Conservation (phyloP, 30 jellyfish, hydroid and myxozoan species). For the Chrysaora quinquecirrha region DNA sequence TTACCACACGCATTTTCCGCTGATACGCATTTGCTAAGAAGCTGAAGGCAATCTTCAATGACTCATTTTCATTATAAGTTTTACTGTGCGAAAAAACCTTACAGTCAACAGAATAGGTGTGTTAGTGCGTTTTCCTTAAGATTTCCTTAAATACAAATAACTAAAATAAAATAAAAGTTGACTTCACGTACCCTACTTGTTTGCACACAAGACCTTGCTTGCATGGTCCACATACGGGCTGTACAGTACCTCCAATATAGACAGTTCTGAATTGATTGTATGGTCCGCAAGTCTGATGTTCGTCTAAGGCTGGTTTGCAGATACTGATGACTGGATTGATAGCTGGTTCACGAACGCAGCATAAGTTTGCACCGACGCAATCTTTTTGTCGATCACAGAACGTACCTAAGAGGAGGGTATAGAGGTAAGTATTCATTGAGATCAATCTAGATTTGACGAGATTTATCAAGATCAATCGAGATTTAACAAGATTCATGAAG, state of each 20-base stretch:
- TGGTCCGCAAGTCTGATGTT: constrained; percentile 94
- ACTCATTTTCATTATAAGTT: too few relatives aligned
- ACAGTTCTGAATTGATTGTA: constrained; percentile 92
- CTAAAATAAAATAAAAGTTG: too few relatives aligned
- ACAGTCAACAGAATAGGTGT: too few relatives aligned
- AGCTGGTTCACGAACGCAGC: constrained; percentile 98
- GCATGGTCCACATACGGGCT: constrained; percentile 97
- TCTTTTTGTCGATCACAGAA: constrained; percentile 99
- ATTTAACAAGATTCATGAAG: not conserved
- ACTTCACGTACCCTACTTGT: constrained; percentile 98
- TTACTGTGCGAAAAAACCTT: too few relatives aligned
- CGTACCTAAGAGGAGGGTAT: constrained; percentile 78
- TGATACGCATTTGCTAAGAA: too few relatives aligned
- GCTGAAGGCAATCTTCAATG: too few relatives aligned
- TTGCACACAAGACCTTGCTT: constrained; percentile 88
- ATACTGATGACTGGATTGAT: constrained; percentile 92
- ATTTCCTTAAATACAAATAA: too few relatives aligned
- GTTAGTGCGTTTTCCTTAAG: too few relatives aligned
- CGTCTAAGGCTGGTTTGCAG: constrained; percentile 97
- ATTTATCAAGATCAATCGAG: not conserved
- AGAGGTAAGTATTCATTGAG: not conserved
- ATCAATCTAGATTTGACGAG: not conserved
- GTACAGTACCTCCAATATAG: constrained; percentile 96
- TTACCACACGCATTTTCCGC: too few relatives aligned
- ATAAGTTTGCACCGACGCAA: constrained; percentile 81